phyloP scores from a whole-genome alignment of 2,888 invertebrate species.

The Octodonta nipae region DNA sequence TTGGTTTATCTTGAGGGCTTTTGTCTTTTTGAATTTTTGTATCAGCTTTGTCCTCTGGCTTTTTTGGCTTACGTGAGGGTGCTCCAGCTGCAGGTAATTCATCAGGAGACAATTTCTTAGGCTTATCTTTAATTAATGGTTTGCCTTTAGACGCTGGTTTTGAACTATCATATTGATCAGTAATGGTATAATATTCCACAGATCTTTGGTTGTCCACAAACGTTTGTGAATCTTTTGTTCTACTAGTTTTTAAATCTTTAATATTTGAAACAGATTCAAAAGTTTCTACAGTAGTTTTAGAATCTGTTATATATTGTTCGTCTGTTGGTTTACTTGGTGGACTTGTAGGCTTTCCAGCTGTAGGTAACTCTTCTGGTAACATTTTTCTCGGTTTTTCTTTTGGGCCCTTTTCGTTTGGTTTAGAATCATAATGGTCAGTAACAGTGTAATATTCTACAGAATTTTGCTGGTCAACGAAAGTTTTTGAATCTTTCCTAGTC shows the following conservation, averaged over 20 bases:
- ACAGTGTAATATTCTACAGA: constrained; percentile 20
- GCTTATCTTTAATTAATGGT: constrained; percentile 6
- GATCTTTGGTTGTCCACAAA: constrained; percentile 18
- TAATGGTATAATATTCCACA: constrained; percentile 15
- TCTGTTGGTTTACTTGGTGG: constrained; percentile 1
- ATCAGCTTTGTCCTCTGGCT: constrained; percentile 3
- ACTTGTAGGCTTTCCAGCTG: constrained; percentile 6
- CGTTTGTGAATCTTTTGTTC: constrained; percentile 21
- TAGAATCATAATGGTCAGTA: constrained; percentile 9
- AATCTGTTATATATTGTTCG: neutral
- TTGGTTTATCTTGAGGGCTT: constrained; percentile 26
- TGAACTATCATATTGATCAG: constrained; percentile 5
- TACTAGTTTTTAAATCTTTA: constrained; percentile 20
- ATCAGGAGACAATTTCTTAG: constrained; percentile 7
- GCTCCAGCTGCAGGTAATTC: constrained; percentile 13
- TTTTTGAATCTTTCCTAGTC: constrained; percentile 13
- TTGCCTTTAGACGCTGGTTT: no score
- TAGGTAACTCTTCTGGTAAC: constrained; percentile 3
- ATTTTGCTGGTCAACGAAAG: constrained; percentile 17
- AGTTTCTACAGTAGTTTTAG: constrained; percentile 3
- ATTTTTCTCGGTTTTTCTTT: constrained; percentile 1
- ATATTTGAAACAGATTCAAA: constrained; percentile 11
- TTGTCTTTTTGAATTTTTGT: constrained; percentile 6
- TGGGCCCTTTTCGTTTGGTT: neutral
- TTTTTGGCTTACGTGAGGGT: constrained; percentile 8